Percentiles rank a stretch among this genome's conserved stretches.
phyloP scores from a whole-genome alignment of 1,140 invertebrate species.

The Lepidotrigona ventralis region DNA sequence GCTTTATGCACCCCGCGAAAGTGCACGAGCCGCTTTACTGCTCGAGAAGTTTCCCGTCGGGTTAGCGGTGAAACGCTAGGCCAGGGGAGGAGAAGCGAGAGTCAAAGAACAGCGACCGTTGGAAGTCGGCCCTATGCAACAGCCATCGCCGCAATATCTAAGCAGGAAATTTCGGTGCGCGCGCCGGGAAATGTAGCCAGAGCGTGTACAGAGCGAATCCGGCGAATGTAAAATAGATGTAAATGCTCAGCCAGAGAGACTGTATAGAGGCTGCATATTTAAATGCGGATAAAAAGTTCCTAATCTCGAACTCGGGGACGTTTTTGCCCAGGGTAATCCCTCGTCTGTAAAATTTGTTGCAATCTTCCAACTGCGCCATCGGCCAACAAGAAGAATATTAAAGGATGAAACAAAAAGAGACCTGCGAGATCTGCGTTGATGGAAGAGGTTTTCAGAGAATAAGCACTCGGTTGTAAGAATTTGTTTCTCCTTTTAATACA shows the following conservation, averaged over 20 bases:
- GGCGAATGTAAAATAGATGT: conserved; percentile 41
- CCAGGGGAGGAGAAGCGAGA: background rate
- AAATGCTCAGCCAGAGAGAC: conserved; percentile 8
- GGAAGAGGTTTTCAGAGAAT: background rate
- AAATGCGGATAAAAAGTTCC: conserved; percentile 37
- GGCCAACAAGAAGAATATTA: background rate
- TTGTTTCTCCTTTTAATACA: conserved; percentile 15
- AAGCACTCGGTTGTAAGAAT: background rate
- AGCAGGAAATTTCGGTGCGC: conserved; percentile 53
- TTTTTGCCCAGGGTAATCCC: background rate
- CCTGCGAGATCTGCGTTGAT: background rate
- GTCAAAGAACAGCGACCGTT: background rate
- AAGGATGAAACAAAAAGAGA: background rate
- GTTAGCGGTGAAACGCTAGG: conserved; percentile 23
- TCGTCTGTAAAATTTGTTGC: background rate
- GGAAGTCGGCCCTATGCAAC: background rate
- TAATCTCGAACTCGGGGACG: background rate
- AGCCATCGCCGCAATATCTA: background rate
- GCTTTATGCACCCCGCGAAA: too few species aligned
- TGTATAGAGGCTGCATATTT: conserved; percentile 29
- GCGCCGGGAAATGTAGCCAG: conserved; percentile 13
- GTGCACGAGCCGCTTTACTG: conserved; percentile 67
- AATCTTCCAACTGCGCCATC: background rate
- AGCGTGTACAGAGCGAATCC: conserved; percentile 15
- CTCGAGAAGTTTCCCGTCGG: conserved; percentile 61